Base-by-base conservation (phyloP, 2,797 vertebrate species). In the Poecilia wingei region DNA sequence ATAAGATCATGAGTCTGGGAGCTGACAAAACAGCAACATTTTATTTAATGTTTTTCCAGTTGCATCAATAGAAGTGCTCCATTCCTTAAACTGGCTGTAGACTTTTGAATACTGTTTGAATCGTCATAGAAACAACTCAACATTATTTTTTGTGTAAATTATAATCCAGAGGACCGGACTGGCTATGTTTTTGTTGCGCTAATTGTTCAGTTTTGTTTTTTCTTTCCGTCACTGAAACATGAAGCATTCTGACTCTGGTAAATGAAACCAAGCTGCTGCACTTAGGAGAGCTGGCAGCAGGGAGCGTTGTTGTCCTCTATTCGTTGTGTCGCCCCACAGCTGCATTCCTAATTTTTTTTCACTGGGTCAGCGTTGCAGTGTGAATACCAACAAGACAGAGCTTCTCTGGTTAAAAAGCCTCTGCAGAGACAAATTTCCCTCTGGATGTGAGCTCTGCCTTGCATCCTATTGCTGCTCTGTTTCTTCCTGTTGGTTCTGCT, bases 381-480 rank as follows among this genome's bases (percentile, higher is more conserved):
- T 90, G 93, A 94, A 94, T 94, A 90, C 90, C 89, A 92, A 94
- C 49, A 64, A 88, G 86, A 82, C 36, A 10, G 70, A 88, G 72
- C 70, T 76, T 43, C 78, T 78, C 87, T 88, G 89, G 83, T 91
- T 91, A 73, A 89, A 86, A 77, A 73, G 59, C 71, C 77, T 79
- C 78, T 80, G 69, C 79, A 70, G 82, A 22, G 53, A 25, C 59
- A 74, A 76, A 82, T 86, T 77, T 85, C 36, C 53, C 22, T 86
- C 81, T 79, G 53, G 51, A 41, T 81, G 77, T 82, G 76, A 76
- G 57, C 72, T 74, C 68, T 46, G 8, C 68, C 80, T 25, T 76
- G 79, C 84, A 74, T 76, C 71, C 80, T 68, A 28, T 71, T 43
- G 68, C 57, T 77, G 69, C 77, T 18, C 1, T 13, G 12, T n/a